phyloP scores from a whole-genome alignment of 2,888 invertebrate genomes.

The Latrodectus hesperus region DNA sequence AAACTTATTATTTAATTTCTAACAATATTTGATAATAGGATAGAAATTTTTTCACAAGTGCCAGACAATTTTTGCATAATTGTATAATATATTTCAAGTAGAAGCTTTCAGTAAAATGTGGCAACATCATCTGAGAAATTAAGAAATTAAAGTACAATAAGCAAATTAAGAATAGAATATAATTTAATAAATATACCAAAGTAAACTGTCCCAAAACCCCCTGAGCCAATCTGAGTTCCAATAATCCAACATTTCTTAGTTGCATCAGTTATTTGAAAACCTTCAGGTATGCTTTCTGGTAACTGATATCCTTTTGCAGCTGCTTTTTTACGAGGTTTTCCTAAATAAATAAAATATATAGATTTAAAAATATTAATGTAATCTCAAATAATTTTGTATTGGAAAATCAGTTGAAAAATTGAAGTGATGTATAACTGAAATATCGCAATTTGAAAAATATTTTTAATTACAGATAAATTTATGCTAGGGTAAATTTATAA shows the following conservation, averaged over 20 bases:
- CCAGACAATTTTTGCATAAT: too few relatives aligned
- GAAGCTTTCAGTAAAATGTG: not conserved
- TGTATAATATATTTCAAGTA: not conserved
- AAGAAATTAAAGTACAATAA: not conserved
- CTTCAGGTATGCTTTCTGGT: slow-evolving; percentile 53
- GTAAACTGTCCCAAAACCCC: slow-evolving; percentile 64
- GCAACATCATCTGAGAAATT: slow-evolving; percentile 79
- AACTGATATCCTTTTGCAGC: slow-evolving; percentile 43
- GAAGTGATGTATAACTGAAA: too few relatives aligned
- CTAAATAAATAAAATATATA: not conserved
- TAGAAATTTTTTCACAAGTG: too few relatives aligned
- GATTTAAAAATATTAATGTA: too few relatives aligned
- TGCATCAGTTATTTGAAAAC: slow-evolving; percentile 41
- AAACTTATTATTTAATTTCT: too few relatives aligned
- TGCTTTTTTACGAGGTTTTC: slow-evolving; percentile 33
- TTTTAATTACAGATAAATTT: too few relatives aligned
- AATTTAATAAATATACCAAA: slow-evolving; percentile 80
- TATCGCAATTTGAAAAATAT: too few relatives aligned
- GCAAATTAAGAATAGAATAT: not conserved
- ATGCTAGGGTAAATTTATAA: too few relatives aligned
- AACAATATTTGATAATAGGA: too few relatives aligned
- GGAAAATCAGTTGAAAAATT: too few relatives aligned
- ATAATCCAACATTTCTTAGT: slow-evolving; percentile 48
- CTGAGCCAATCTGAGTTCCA: slow-evolving; percentile 44
- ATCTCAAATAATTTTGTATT: too few relatives aligned